Conservation (phyloP, 2,797 vertebrate genomes). For the Oreochromis grahami region DNA sequence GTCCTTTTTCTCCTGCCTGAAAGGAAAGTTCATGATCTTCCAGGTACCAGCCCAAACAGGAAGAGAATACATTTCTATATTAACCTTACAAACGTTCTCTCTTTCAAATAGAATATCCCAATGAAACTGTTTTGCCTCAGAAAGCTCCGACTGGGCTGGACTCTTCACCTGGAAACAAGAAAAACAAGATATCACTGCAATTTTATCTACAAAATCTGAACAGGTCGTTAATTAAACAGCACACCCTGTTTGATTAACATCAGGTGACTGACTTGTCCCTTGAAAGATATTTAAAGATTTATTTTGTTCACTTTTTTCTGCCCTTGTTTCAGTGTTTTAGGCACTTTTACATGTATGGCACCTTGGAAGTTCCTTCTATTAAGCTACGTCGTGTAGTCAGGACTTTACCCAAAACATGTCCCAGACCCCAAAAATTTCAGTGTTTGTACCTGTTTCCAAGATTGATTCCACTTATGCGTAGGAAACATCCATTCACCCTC, state of each 20-base stretch:
- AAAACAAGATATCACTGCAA: neutral
- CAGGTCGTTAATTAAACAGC: neutral
- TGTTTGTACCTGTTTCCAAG: constrained; percentile 56
- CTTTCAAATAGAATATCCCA: constrained; percentile 45
- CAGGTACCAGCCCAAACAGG: constrained; percentile 66
- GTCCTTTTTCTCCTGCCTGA: constrained; percentile 53
- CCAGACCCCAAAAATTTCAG: neutral
- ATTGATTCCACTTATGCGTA: constrained; percentile 37
- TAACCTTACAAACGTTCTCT: neutral
- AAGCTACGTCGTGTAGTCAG: neutral
- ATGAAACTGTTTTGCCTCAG: neutral
- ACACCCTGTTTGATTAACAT: neutral
- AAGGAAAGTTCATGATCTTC: constrained; percentile 65
- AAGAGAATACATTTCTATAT: constrained; percentile 5
- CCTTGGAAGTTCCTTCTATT: neutral
- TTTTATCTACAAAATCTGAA: neutral
- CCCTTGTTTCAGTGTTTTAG: neutral
- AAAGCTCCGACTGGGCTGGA: neutral
- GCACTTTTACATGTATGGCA: neutral
- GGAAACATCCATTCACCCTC: neutral
- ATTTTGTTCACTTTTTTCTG: neutral
- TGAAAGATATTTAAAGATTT: neutral
- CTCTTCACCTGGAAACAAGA: constrained; percentile 35
- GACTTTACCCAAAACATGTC: neutral
- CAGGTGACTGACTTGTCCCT: neutral